These are phyloP conservation scores for Sarcophaga caerulescens DNA, from an alignment of 2,888 invertebrate genomes.

Conservation along the genomic window DNA sequence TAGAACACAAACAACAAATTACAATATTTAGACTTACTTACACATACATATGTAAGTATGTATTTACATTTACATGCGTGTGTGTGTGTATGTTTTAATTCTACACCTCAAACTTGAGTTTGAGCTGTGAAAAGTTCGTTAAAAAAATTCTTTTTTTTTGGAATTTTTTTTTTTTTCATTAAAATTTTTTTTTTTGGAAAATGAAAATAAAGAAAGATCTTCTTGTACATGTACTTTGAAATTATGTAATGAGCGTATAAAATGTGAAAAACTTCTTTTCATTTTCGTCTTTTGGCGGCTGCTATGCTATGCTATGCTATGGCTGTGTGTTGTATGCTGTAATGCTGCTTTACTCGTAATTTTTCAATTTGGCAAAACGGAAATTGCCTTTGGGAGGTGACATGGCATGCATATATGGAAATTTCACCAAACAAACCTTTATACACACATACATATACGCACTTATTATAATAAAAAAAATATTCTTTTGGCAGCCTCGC, in stretches of 20 bases:
- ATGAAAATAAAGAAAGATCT: slow-evolving; percentile 70
- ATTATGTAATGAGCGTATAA: slow-evolving; percentile 80
- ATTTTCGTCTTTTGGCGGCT: slow-evolving; percentile 51
- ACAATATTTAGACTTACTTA: slow-evolving; percentile 46
- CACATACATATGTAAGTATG: slow-evolving; percentile 42
- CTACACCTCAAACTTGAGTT: slow-evolving; percentile 61
- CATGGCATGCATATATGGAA: slow-evolving; percentile 68
- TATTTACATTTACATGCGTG: slow-evolving; percentile 7
- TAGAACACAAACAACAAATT: slow-evolving; percentile 56
- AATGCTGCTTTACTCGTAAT: slow-evolving; percentile 72
- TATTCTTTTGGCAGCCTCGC: neutral
- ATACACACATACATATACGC: neutral
- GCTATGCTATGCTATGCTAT: neutral
- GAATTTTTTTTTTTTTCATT: slow-evolving; percentile 45
- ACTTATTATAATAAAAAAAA: slow-evolving; percentile 14
- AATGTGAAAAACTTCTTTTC: slow-evolving; percentile 75
- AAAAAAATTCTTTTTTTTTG: slow-evolving; percentile 50
- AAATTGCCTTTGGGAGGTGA: slow-evolving; percentile 80
- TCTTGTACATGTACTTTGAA: slow-evolving; percentile 76
- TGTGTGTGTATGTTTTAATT: neutral
- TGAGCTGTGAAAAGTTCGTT: slow-evolving; percentile 62
- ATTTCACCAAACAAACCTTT: slow-evolving; percentile 16
- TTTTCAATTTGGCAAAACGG: slow-evolving; percentile 80
- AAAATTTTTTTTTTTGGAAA: neutral
- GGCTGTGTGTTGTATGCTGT: neutral